Evolutionary conservation across 2,888 invertebrate species (phyloP).

Genomic region (Drosophila austrosaltans): DNA sequence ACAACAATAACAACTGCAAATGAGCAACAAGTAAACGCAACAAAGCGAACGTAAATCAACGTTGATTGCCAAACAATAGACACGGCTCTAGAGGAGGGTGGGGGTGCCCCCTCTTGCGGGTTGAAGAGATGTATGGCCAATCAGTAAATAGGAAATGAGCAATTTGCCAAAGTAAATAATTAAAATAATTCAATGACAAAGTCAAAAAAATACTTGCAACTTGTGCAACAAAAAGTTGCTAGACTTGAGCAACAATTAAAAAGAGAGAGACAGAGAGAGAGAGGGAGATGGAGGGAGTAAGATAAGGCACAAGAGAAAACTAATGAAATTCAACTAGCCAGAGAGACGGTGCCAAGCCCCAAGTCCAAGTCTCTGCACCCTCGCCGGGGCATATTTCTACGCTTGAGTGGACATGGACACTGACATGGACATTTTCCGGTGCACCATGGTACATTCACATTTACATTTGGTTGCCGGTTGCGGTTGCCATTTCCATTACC

Average conservation of each 20-base stretch:
- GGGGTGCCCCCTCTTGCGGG: neutral
- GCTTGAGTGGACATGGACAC: conserved; percentile 77
- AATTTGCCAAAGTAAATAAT: conserved; percentile 78
- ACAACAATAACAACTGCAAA: conserved; percentile 10
- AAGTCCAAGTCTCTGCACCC: conserved; percentile 7
- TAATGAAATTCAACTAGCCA: too few relatives aligned
- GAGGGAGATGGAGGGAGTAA: neutral
- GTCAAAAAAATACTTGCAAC: conserved; percentile 32
- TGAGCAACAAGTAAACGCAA: conserved; percentile 40
- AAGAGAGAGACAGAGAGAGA: conserved; percentile 11
- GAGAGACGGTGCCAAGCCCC: neutral
- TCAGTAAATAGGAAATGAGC: conserved; percentile 71
- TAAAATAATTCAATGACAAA: conserved; percentile 63
- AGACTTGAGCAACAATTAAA: conserved; percentile 19
- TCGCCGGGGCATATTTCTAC: conserved; percentile 37
- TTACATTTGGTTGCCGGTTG: conserved; percentile 32
- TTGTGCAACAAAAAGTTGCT: conserved; percentile 6
- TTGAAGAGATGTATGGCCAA: neutral
- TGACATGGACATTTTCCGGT: conserved; percentile 60
- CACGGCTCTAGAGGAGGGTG: neutral
- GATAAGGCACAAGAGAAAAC: too few relatives aligned
- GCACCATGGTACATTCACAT: conserved; percentile 47
- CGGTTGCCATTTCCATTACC: neutral
- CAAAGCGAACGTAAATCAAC: conserved; percentile 67
- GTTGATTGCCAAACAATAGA: conserved; percentile 77